phyloP scores from a whole-genome alignment of 1,140 invertebrate genomes.

The Callitettix versicolor region DNA sequence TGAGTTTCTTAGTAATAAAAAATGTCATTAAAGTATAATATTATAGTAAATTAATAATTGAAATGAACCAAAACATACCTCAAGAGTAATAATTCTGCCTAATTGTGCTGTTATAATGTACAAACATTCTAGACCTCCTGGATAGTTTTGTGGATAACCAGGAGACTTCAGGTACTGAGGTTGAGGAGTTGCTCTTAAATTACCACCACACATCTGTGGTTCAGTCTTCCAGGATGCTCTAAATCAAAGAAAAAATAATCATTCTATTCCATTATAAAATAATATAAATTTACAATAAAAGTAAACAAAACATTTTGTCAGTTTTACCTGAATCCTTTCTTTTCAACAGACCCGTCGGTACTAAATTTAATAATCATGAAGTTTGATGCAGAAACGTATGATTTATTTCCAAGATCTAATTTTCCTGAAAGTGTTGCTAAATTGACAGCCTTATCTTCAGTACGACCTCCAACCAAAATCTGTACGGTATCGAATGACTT shows the following conservation, averaged over 20 bases:
- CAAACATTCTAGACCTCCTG: conserved; percentile 86
- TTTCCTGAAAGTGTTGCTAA: conserved; percentile 85
- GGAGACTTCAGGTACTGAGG: conserved; percentile 76
- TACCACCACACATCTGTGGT: conserved; percentile 78
- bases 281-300: not conserved
- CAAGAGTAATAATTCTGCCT: conserved; percentile 76
- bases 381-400: conserved; percentile 89
- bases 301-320: conserved; percentile 5
- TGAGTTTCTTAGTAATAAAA: too few species aligned
- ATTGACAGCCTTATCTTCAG: conserved; percentile 86
- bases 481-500: conserved; percentile 92
- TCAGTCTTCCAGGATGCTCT: conserved; percentile 88
- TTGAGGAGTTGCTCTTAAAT: conserved; percentile 67
- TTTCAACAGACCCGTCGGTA: conserved; percentile 85
- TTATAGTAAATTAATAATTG: too few species aligned
- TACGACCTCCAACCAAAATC: conserved; percentile 86
- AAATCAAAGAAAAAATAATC: conserved; percentile 18
- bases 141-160: conserved; percentile 84
- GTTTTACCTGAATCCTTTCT: conserved; percentile 70
- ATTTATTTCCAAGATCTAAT: conserved; percentile 66
- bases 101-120: conserved; percentile 83
- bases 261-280: not conserved
- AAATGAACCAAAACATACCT: conserved; percentile 50
- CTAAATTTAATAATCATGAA: conserved; percentile 97
- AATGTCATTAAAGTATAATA: too few species aligned